These are phyloP conservation scores for Sebastes umbrosus DNA, from an alignment of 2,797 vertebrate genomes.

Conservation along the genomic window DNA sequence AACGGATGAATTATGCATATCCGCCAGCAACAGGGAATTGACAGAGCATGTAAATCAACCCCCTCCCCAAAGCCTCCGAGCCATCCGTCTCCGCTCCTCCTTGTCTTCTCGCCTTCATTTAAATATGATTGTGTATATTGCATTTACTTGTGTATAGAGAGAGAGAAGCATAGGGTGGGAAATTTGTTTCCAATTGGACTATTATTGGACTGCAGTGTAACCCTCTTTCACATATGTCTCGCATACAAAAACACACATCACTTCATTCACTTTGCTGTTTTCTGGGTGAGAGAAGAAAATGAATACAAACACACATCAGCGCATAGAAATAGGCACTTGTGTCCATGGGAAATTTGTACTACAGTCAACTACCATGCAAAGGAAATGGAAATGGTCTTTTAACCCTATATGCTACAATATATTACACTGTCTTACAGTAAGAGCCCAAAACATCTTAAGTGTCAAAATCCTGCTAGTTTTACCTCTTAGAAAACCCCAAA, in stretches of 20 bases:
- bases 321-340: neutral
- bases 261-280: neutral
- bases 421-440: neutral
- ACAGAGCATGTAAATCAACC: constrained; percentile 78
- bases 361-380: neutral
- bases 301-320: neutral
- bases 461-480: neutral
- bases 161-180: constrained; percentile 9
- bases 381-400: neutral
- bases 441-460: neutral
- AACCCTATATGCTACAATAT: neutral
- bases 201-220: constrained; percentile 20
- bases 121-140: constrained; percentile 67
- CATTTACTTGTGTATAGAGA: constrained; percentile 63
- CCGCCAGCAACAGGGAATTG: constrained; percentile 64
- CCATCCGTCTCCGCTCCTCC: constrained; percentile 50
- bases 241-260: neutral
- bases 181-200: constrained; percentile 58
- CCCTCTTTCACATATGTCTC: neutral
- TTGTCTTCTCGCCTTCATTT: constrained; percentile 63
- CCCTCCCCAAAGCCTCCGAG: constrained; percentile 47
- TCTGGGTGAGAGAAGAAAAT: neutral
- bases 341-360: constrained; percentile 5
- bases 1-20: constrained; percentile 79
- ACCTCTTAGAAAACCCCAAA: neutral